A percentile compares a stretch with the other conserved stretches of the same genome.
Evolutionary conservation across 1,140 invertebrate genomes (phyloP).

Genomic region (Eurosta solidaginis): DNA sequence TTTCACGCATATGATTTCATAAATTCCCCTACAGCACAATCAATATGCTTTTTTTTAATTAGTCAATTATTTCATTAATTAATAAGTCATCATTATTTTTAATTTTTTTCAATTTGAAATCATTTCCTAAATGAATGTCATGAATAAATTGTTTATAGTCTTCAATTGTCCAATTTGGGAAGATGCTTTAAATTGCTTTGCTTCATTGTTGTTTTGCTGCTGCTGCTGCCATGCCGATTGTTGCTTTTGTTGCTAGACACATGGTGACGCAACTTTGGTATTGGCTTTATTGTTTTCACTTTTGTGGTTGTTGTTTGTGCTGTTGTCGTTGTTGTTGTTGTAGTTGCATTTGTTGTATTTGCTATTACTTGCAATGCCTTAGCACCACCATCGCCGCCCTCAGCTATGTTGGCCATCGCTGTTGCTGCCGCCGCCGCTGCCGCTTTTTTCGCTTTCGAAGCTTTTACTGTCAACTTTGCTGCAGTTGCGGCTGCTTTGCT

Average conservation of each 20-base stretch:
- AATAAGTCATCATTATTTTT: background rate
- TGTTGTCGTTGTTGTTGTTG: background rate
- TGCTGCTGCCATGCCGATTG: slow-evolving; percentile 7
- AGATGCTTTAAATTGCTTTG: slow-evolving; percentile 11
- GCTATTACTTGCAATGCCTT: background rate
- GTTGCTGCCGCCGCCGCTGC: background rate
- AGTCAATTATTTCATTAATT: background rate
- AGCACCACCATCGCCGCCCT: background rate
- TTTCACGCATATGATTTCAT: background rate
- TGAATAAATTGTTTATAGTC: background rate
- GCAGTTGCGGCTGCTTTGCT: slow-evolving; percentile 12
- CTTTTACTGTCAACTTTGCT: background rate
- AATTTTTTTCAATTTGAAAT: background rate
- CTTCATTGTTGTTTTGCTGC: too few relatives aligned
- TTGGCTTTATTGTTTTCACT: background rate
- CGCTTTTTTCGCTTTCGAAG: background rate
- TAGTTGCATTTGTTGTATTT: background rate
- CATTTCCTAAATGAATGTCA: background rate
- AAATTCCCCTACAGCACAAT: background rate
- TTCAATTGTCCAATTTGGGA: slow-evolving; percentile 27
- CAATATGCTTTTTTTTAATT: background rate
- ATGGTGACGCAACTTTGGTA: background rate
- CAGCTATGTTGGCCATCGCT: slow-evolving; percentile 34
- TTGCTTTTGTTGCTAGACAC: background rate
- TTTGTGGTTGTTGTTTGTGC: background rate